phyloP scores from a whole-genome alignment of 2,888 invertebrate species.

The Leptogaster cylindrica region DNA sequence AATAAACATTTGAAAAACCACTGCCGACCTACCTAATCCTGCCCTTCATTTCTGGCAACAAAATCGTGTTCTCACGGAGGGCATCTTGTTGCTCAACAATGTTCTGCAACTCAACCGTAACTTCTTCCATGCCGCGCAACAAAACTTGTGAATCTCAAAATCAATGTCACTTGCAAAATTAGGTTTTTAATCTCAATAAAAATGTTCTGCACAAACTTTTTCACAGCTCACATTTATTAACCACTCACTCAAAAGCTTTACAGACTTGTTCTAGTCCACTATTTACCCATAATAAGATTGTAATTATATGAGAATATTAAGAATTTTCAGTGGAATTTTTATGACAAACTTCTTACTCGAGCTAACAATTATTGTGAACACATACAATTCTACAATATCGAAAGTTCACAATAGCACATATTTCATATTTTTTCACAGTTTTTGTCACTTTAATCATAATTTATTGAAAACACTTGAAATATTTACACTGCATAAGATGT shows the following conservation, averaged over 20 bases:
- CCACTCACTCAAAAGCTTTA: no score
- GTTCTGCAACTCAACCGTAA: neutral
- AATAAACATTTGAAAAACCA: no score
- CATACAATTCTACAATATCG: neutral
- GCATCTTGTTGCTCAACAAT: slow-evolving; percentile 1
- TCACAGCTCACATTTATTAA: no score
- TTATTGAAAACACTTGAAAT: neutral
- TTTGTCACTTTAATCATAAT: neutral
- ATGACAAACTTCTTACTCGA: no score
- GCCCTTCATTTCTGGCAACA: slow-evolving; percentile 12
- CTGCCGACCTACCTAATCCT: no score
- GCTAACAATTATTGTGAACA: slow-evolving; percentile 27
- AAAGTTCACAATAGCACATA: slow-evolving; percentile 6
- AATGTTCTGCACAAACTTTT: no score
- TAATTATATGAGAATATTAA: no score
- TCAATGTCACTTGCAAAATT: slow-evolving; percentile 26
- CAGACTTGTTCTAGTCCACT: no score
- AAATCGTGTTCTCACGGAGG: slow-evolving; percentile 10
- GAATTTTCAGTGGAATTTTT: no score
- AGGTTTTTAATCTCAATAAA: neutral
- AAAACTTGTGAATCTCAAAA: slow-evolving; percentile 5
- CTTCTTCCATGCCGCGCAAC: neutral
- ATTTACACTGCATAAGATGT: neutral
- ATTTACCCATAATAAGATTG: no score
- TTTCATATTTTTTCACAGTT: neutral